Base-by-base conservation (phyloP, 2,113 vertebrate genomes). In the Pungitius pungitius region DNA sequence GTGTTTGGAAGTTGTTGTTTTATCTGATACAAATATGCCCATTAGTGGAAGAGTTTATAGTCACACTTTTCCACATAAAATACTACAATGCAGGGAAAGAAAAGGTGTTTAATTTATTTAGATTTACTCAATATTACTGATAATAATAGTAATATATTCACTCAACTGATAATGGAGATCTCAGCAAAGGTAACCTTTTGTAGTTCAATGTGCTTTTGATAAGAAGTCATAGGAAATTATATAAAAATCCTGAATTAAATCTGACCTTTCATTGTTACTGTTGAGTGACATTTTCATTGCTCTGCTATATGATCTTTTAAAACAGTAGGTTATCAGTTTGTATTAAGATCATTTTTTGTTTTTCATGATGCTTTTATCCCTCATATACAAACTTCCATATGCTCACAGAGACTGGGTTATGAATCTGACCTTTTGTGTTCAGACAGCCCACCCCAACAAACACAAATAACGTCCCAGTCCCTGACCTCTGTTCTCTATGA, bases 351-450 rank as follows among this genome's bases (percentile, higher is more conserved):
- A 8, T n/a, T 26, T 69, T 67, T 18, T 20, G 7, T 35, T 65
- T 60, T 67, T 27, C 4, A 60, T 73, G 67, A n/a, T 45, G 11
- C 52, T 68, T 30, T 63, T 56, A 56, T 56, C 58, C 33, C 64
- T n/a, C 35, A 6, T 17, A 33, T 4, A 55, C 2, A 68, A 3
- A 58, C 1, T 0, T 5, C 20, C 24, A 27, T 12, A 4, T 45
- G 6, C 30, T 37, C 13, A 45, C 37, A 30, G 30, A 64, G 18
- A n/a, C 56, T 4, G 49, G 59, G 72, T 84, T 84, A 82, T 87
- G 69, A 82, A 17, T 84, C 40, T 64, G 69, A 1, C 39, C 69
- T 24, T 0, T 40, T 73, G 60, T 52, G 73, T 39, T 59, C 42
- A 65, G 33, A 20, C 49, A 58, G 56, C 56, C 35, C 49, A 33